Conservation (phyloP, 2,797 vertebrate genomes). For the Typhlichthys subterraneus region DNA sequence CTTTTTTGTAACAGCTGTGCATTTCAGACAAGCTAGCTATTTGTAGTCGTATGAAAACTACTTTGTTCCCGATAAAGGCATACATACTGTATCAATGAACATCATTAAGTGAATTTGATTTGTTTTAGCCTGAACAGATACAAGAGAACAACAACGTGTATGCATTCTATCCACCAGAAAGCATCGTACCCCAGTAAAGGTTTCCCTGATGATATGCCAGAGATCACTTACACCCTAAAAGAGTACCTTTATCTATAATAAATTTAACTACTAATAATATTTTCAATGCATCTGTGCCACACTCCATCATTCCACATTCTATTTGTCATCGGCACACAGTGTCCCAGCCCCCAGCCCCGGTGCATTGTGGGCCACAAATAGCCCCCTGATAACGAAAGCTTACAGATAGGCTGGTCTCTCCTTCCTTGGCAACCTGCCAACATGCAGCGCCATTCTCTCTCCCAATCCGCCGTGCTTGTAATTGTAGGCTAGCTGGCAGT, state of each 20-base stretch:
- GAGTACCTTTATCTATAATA: neutral
- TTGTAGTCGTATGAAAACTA: too few relatives aligned
- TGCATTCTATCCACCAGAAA: too few relatives aligned
- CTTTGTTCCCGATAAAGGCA: too few relatives aligned
- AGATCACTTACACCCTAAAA: too few relatives aligned
- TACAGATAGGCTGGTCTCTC: constrained; percentile 52
- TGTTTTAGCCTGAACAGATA: too few relatives aligned
- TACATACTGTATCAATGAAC: too few relatives aligned
- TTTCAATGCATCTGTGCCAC: constrained; percentile 24
- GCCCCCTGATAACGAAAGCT: constrained; percentile 46
- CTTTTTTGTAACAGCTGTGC: too few relatives aligned
- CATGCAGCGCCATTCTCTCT: constrained; percentile 41
- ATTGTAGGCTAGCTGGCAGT: constrained; percentile 45
- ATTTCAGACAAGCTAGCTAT: too few relatives aligned
- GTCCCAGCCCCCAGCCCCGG: constrained; percentile 14
- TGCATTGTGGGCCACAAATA: constrained; percentile 36
- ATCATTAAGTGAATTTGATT: too few relatives aligned
- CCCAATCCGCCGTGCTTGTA: constrained; percentile 37
- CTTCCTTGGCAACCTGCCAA: constrained; percentile 31
- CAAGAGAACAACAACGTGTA: too few relatives aligned
- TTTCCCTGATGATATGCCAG: too few relatives aligned
- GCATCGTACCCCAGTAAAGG: too few relatives aligned
- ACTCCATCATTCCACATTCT: constrained; percentile 22
- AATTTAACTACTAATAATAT: constrained; percentile 3
- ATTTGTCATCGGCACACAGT: constrained; percentile 18